phyloP scores from a whole-genome alignment of 2,888 invertebrate genomes.

The Hemithea aestivaria region DNA sequence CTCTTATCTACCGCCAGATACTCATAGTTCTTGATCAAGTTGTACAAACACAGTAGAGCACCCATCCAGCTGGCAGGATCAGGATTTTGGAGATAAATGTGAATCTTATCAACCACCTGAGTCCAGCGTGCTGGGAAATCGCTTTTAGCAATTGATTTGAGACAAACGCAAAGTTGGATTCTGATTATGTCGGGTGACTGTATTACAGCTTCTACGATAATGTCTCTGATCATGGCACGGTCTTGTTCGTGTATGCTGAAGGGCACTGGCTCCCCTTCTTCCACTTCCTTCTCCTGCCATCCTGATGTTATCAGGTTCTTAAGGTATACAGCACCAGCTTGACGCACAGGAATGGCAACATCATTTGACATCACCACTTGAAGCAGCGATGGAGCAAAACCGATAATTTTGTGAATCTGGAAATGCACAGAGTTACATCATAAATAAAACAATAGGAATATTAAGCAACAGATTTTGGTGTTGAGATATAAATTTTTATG shows the following conservation, averaged over 20 bases:
- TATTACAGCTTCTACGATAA: slow-evolving; percentile 97
- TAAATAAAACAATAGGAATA: not conserved
- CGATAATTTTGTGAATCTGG: slow-evolving; percentile 86
- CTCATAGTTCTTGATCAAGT: slow-evolving; percentile 95
- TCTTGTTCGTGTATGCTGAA: slow-evolving; percentile 98
- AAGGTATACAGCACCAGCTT: slow-evolving; percentile 97
- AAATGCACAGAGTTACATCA: slow-evolving; percentile 25
- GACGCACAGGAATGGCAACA: slow-evolving; percentile 93
- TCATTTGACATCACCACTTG: slow-evolving; percentile 96
- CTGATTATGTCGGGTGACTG: slow-evolving; percentile 95
- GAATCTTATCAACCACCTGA: slow-evolving; percentile 96
- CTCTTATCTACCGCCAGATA: slow-evolving; percentile 95
- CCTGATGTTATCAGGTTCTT: slow-evolving; percentile 94
- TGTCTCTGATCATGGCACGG: slow-evolving; percentile 93
- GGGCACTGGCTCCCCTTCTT: slow-evolving; percentile 84
- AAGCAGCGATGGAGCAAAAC: slow-evolving; percentile 95
- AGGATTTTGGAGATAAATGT: slow-evolving; percentile 94
- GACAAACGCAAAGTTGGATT: slow-evolving; percentile 94
- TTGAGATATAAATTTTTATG: too few relatives aligned
- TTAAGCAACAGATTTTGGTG: too few relatives aligned
- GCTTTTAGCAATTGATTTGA: slow-evolving; percentile 94
- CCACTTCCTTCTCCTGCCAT: slow-evolving; percentile 92
- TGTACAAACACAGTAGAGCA: slow-evolving; percentile 93
- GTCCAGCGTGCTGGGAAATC: slow-evolving; percentile 98
- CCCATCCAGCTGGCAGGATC: slow-evolving; percentile 94